Evolutionary conservation across 1,140 invertebrate species (phyloP).

Genomic region (Pogonomyrmex californicus): DNA sequence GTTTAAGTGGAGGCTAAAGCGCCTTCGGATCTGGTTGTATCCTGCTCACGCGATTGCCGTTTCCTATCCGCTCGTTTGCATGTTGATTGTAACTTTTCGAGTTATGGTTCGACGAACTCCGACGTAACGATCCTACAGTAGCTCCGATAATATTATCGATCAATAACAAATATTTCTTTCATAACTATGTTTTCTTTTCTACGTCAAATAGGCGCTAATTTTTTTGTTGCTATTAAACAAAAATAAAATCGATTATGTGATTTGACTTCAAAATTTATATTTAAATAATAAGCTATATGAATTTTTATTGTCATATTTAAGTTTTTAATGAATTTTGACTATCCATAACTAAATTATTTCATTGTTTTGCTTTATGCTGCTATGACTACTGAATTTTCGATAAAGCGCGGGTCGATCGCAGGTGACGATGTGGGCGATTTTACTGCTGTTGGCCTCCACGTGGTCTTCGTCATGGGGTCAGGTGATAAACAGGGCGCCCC

Average conservation of each 20-base stretch:
- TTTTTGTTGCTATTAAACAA: slow-evolving; percentile 10
- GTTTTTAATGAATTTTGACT: background rate
- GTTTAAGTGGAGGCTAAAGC: slow-evolving; percentile 41
- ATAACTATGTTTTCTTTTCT: background rate
- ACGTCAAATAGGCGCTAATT: background rate
- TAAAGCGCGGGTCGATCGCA: slow-evolving; percentile 42
- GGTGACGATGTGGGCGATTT: slow-evolving; percentile 82
- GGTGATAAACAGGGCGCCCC: slow-evolving; percentile 90
- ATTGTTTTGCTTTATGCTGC: background rate
- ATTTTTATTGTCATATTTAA: background rate
- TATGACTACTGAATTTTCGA: background rate
- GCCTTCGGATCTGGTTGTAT: slow-evolving; percentile 53
- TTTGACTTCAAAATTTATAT: background rate
- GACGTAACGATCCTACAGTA: background rate
- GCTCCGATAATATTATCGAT: background rate
- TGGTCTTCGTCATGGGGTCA: slow-evolving; percentile 79
- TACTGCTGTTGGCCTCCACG: slow-evolving; percentile 74
- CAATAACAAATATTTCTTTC: background rate
- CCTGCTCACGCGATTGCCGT: slow-evolving; percentile 57
- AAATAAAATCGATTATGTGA: background rate
- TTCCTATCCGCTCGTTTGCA: slow-evolving; percentile 63
- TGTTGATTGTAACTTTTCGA: slow-evolving; percentile 12
- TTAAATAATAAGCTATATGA: background rate
- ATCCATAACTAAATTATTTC: background rate
- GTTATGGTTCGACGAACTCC: slow-evolving; percentile 29